Evolutionary conservation across 1,140 invertebrate species (phyloP).

Genomic region (Maniola jurtina): DNA sequence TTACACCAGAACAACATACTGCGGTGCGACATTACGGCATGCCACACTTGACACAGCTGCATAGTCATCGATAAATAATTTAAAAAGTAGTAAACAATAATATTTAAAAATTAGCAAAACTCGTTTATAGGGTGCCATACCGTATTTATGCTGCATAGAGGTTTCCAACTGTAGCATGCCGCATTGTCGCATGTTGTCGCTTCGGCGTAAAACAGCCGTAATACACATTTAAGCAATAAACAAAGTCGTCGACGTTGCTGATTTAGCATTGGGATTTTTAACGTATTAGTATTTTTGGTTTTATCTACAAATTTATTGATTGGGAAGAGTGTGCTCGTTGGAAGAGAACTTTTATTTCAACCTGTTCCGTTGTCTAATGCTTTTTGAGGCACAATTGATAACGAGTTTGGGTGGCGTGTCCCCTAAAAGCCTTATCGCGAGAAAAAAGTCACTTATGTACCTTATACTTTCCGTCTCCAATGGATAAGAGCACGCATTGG

Average conservation of each 20-base stretch:
- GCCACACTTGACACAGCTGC: too few relatives aligned
- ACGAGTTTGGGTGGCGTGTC: conserved; percentile 64
- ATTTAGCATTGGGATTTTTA: conserved; percentile 8
- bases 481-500: conserved; percentile 31
- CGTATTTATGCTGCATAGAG: too few relatives aligned
- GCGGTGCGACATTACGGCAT: too few relatives aligned
- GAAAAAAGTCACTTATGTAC: conserved; percentile 40
- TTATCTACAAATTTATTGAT: conserved; percentile 72
- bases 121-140: too few relatives aligned
- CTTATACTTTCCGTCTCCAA: conserved; percentile 31
- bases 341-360: conserved; percentile 57
- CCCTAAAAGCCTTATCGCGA: conserved; percentile 43
- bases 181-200: too few relatives aligned
- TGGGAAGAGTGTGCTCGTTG: conserved; percentile 43
- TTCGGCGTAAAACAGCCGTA: too few relatives aligned
- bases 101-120: too few relatives aligned
- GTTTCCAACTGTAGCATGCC: too few relatives aligned
- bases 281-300: conserved; percentile 56
- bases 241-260: background rate
- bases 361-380: conserved; percentile 59
- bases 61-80: too few relatives aligned
- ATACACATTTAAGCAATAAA: background rate
- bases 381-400: conserved; percentile 62
- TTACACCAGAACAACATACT: background rate
- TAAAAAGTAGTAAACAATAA: too few relatives aligned